A percentile compares a stretch with the other conserved stretches of the same genome.
Conservation (phyloP, 1,140 invertebrate genomes). For the Diabrotica virgifera region DNA sequence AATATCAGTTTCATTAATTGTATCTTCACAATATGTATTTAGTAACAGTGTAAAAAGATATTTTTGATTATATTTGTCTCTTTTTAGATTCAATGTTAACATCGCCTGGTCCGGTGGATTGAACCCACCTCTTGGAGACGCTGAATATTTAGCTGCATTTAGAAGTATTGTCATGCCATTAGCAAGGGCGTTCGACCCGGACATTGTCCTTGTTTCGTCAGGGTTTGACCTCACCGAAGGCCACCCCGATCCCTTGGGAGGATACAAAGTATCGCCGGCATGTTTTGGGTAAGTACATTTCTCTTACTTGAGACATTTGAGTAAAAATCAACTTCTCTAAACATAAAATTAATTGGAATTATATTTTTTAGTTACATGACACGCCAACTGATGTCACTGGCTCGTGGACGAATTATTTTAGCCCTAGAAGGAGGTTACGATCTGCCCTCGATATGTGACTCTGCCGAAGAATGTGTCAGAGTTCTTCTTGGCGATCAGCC, state of each 20-base stretch:
- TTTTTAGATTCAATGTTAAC: conserved; percentile 74
- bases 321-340: too few species aligned
- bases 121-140: conserved; percentile 91
- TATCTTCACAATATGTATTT: neutral
- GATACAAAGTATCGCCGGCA: conserved; percentile 88
- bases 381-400: conserved; percentile 84
- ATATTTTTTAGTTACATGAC: conserved; percentile 79
- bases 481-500: conserved; percentile 86
- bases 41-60: neutral
- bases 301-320: too few species aligned
- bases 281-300: conserved; percentile 94
- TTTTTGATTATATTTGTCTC: neutral
- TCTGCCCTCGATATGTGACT: conserved; percentile 92
- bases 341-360: neutral
- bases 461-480: conserved; percentile 92
- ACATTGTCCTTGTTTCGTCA: conserved; percentile 93
- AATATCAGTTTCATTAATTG: too few species aligned
- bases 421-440: conserved; percentile 97
- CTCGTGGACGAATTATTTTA: conserved; percentile 78
- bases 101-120: conserved; percentile 92
- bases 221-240: conserved; percentile 96
- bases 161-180: conserved; percentile 90
- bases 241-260: conserved; percentile 90
- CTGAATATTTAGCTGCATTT: conserved; percentile 97
- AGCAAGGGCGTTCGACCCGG: conserved; percentile 87